A percentile compares a stretch with the other conserved stretches of the same genome.
Conservation (phyloP, 23 tunicate genomes). For the Styela plicata region DNA sequence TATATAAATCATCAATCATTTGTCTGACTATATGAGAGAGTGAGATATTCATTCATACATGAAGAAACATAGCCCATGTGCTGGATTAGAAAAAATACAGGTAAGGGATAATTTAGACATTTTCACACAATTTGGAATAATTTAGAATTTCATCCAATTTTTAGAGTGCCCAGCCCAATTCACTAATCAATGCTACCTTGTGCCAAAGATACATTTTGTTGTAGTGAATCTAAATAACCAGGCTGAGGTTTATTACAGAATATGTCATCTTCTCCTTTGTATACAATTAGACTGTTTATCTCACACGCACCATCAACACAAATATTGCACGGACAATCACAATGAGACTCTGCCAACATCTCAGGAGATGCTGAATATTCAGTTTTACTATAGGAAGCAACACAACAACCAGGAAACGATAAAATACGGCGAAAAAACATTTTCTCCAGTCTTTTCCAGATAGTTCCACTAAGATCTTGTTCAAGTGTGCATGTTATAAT, state of each 20-base stretch:
- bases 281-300: no score
- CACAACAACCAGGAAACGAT: neutral
- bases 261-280: neutral
- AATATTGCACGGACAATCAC: constrained; percentile 17
- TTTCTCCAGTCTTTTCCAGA: no score
- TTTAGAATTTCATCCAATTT: no score
- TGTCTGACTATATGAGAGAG: neutral
- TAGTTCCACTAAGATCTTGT: constrained; percentile 41
- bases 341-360: neutral
- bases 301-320: constrained; percentile 15
- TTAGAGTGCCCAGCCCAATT: no score
- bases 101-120: no score
- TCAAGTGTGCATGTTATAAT: no score
- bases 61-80: neutral
- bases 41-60: neutral
- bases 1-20: no score
- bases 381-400: neutral
- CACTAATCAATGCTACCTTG: no score
- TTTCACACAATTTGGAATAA: no score
- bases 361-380: neutral
- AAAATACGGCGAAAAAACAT: neutral
- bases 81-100: neutral
- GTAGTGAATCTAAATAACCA: no score
- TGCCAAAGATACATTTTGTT: no score
- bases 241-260: no score